Evolutionary conservation across 2,113 vertebrate genomes (phyloP).

Genomic region (Indicator maculatus): DNA sequence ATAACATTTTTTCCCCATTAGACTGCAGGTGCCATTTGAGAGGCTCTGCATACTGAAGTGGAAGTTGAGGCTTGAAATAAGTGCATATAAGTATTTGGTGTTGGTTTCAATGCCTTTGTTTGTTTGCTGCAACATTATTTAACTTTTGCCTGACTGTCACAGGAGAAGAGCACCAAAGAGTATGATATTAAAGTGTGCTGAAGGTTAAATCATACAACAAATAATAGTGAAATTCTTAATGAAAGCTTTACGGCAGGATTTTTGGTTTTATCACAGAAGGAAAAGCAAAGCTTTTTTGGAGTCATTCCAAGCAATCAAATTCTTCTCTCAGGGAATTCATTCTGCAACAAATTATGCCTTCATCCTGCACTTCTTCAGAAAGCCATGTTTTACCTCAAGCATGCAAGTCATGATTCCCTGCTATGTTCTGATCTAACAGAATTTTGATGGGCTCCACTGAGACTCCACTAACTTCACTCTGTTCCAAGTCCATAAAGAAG

Average conservation of each 20-base stretch:
- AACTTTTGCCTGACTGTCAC: not conserved
- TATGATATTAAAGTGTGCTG: not conserved
- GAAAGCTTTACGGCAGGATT: not conserved
- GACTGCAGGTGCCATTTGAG: not conserved
- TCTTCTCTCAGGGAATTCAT: not conserved
- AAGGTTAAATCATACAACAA: not conserved
- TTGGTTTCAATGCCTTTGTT: not conserved
- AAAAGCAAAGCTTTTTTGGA: not conserved
- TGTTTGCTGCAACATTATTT: not conserved
- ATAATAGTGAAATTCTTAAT: not conserved
- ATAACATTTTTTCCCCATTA: not conserved
- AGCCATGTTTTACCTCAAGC: not conserved
- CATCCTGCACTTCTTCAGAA: not conserved
- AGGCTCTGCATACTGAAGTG: not conserved
- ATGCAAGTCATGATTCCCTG: not conserved
- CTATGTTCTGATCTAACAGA: not conserved
- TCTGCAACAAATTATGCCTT: slow-evolving; percentile 1
- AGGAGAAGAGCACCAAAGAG: not conserved
- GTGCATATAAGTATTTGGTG: not conserved
- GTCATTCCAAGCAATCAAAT: not conserved
- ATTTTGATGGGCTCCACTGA: slow-evolving; percentile 3
- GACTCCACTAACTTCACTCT: not conserved
- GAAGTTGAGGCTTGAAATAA: not conserved
- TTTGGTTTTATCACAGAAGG: not conserved
- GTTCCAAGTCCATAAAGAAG: slow-evolving; percentile 23